A percentile compares a stretch with the other conserved stretches of the same genome.
These are phyloP conservation scores for Chiloscyllium plagiosum DNA, from an alignment of 2,113 vertebrate genomes.

Conservation along the genomic window DNA sequence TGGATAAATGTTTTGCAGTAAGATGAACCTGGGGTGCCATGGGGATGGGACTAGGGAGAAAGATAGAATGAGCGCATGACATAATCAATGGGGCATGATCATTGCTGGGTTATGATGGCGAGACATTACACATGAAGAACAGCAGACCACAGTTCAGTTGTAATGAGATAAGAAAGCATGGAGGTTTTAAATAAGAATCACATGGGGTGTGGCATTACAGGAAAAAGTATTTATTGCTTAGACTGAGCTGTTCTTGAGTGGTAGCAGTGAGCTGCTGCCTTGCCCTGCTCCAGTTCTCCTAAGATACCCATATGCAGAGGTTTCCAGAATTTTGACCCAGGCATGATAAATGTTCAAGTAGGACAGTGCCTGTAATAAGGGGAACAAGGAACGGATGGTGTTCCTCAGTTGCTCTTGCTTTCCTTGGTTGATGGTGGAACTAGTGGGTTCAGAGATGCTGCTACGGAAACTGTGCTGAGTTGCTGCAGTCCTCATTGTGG, in stretches of 20 bases:
- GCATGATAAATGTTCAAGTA: neutral
- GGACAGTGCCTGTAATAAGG: neutral
- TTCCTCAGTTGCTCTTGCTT: neutral
- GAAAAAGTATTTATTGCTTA: too few relatives aligned
- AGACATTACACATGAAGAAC: neutral
- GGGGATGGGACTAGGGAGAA: too few relatives aligned
- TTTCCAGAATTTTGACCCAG: too few relatives aligned
- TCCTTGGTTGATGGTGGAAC: neutral
- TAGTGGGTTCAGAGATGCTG: neutral
- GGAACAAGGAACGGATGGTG: neutral
- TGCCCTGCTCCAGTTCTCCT: too few relatives aligned
- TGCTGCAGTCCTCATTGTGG: neutral
- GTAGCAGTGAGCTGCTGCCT: too few relatives aligned
- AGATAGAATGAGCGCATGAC: neutral
- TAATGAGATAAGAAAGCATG: neutral
- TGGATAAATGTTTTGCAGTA: neutral
- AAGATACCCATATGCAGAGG: too few relatives aligned
- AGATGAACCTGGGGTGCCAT: neutral
- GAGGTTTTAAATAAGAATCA: too few relatives aligned
- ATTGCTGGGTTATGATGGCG: neutral
- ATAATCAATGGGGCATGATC: neutral
- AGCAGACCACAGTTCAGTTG: neutral
- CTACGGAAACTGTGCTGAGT: neutral
- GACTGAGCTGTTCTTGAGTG: too few relatives aligned
- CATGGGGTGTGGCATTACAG: too few relatives aligned